Percentiles rank a stretch among this genome's conserved stretches.
These are phyloP conservation scores for Dendrocincla tyrannina DNA, from an alignment of 2,797 vertebrate species.

Conservation along the genomic window DNA sequence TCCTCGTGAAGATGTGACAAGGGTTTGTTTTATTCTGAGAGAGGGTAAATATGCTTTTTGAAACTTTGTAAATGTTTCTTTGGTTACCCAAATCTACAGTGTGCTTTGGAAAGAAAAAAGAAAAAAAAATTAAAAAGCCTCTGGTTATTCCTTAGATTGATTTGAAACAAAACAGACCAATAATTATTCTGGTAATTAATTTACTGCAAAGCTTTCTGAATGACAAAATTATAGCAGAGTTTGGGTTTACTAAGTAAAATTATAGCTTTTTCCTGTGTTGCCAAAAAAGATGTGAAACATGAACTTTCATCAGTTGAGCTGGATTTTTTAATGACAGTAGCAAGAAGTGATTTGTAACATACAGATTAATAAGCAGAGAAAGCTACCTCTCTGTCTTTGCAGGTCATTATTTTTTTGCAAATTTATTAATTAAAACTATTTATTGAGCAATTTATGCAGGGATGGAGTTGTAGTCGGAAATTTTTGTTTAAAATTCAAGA, in stretches of 20 bases:
- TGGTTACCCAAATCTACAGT: neutral
- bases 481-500: neutral
- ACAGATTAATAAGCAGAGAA: neutral
- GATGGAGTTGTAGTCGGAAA: neutral
- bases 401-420: neutral
- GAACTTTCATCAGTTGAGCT: neutral
- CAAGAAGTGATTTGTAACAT: neutral
- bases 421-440: neutral
- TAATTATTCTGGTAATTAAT: conserved; percentile 4
- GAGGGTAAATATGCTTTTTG: neutral
- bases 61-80: neutral
- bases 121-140: neutral
- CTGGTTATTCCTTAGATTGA: neutral
- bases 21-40: neutral
- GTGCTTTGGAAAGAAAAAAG: neutral
- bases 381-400: neutral
- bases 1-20: neutral
- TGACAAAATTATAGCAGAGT: neutral
- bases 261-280: neutral
- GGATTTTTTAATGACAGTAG: neutral
- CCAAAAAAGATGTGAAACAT: neutral
- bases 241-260: neutral
- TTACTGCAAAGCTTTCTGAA: neutral
- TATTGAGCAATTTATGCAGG: neutral
- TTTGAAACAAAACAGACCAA: neutral